phyloP scores from a whole-genome alignment of 2,797 vertebrate genomes.

The Paguma larvata region DNA sequence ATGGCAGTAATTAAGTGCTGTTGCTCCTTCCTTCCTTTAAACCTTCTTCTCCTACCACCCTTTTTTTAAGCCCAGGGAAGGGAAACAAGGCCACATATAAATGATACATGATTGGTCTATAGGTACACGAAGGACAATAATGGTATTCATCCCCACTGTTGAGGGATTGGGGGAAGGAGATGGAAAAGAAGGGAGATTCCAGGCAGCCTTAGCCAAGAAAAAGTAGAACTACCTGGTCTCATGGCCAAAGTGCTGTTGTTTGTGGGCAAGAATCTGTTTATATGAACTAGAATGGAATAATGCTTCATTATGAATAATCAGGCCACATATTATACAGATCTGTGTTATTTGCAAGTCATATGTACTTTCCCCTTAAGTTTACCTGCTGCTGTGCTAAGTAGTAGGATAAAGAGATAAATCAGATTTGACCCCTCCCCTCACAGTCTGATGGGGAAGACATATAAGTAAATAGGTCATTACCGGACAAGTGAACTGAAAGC shows the following conservation, averaged over 20 bases:
- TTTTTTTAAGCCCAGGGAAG: background rate
- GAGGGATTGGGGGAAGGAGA: background rate
- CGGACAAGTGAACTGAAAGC: background rate
- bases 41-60: fast-evolving
- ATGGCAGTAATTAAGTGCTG: background rate
- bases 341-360: background rate
- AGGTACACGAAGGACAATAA: background rate
- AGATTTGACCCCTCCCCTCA: background rate
- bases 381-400: background rate
- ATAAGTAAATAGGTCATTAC: background rate
- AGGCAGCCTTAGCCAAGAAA: background rate
- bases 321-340: background rate
- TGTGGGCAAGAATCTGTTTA: background rate
- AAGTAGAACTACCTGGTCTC: background rate
- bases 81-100: constrained; percentile 23
- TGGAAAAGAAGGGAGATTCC: background rate
- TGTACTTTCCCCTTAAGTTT: background rate
- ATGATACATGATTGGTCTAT: background rate
- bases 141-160: background rate
- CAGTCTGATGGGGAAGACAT: background rate
- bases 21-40: background rate
- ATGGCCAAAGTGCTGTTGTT: background rate
- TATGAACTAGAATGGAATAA: constrained; percentile 38
- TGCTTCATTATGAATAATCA: constrained; percentile 45
- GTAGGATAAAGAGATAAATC: background rate